phyloP scores from a whole-genome alignment of 2,797 vertebrate species.

The Chiroxiphia lanceolata region DNA sequence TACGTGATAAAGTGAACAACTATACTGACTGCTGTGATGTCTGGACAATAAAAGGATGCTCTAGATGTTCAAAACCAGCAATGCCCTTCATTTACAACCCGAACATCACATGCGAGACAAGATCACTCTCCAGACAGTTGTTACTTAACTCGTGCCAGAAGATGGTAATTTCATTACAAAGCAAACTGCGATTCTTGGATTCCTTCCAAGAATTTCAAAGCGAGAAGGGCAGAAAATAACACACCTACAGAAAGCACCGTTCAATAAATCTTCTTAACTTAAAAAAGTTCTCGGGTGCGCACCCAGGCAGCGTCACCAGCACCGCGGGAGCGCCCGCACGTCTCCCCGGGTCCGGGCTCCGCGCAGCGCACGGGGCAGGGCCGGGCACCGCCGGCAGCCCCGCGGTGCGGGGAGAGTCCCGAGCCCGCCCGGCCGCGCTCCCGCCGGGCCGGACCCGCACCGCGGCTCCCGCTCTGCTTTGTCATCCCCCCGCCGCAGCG shows the following conservation, averaged over 20 bases:
- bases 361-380: not conserved
- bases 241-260: not conserved
- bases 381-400: not conserved
- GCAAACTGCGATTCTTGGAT: not conserved
- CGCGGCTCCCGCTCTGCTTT: not conserved
- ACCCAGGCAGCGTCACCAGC: rapidly evolving
- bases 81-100: not conserved
- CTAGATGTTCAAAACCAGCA: not conserved
- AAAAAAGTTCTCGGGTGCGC: not conserved
- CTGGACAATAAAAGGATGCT: not conserved
- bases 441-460: not conserved
- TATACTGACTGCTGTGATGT: not conserved
- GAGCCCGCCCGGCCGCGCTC: not conserved
- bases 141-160: not conserved
- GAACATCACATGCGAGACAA: not conserved
- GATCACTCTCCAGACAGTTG: not conserved
- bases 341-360: not conserved
- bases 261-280: not conserved
- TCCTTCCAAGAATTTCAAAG: not conserved
- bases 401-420: not conserved
- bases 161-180: not conserved
- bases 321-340: not conserved
- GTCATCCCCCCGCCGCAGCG: not conserved
- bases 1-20: not conserved
- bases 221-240: not conserved